A percentile compares a stretch with the other conserved stretches of the same genome.
phyloP scores from a whole-genome alignment of 2,113 vertebrate genomes.

The Acrocephalus kingi region DNA sequence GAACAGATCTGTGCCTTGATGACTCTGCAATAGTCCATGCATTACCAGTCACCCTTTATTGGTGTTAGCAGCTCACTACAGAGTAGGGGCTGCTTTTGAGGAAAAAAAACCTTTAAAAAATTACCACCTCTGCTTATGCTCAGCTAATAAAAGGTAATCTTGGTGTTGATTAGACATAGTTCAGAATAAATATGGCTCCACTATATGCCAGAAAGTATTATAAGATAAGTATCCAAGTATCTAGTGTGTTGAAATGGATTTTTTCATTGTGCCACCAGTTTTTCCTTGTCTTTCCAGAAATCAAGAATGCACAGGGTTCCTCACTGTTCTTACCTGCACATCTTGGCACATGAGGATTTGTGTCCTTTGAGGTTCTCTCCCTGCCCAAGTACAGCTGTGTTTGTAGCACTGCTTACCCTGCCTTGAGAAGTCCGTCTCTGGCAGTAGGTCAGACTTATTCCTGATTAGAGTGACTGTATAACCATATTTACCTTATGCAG shows the following conservation, averaged over 20 bases:
- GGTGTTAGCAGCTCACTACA: neutral
- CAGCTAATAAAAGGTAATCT: neutral
- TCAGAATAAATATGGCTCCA: neutral
- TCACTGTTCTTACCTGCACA: neutral
- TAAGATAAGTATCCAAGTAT: neutral
- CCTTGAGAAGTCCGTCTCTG: neutral
- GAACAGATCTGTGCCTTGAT: neutral
- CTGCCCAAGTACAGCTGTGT: neutral
- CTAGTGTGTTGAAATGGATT: neutral
- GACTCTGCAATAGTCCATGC: neutral
- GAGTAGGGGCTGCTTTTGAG: neutral
- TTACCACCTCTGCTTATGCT: neutral
- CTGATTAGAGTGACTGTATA: neutral
- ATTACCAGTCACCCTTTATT: neutral
- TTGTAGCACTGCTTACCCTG: neutral
- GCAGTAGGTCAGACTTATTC: neutral
- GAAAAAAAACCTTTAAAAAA: neutral
- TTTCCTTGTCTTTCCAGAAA: neutral
- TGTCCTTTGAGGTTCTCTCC: neutral
- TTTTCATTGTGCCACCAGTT: neutral
- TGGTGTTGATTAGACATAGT: neutral
- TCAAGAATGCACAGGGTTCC: accelerated
- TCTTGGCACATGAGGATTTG: accelerated
- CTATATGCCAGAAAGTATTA: neutral
- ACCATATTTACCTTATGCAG: neutral